Base-by-base conservation (phyloP, 2,888 invertebrate genomes). In the Icerya purchasi region DNA sequence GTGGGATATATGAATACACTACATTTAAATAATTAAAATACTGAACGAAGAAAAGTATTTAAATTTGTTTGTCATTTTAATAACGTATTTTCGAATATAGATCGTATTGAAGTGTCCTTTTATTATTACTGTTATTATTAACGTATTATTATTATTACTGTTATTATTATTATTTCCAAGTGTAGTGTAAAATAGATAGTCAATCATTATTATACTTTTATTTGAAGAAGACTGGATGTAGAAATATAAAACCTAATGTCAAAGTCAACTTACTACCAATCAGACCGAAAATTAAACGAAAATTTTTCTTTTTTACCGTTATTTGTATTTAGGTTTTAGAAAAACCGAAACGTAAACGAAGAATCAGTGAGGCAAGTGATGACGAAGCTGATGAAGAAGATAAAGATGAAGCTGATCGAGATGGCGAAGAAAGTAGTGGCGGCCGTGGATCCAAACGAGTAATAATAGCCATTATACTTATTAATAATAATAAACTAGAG, bases 371-470 rank as follows among this genome's bases (percentile, higher is more conserved):
- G 19, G 61, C 55, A 14, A 21, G 36, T 14, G 21, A 58, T 19
- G 36, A 53, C 10, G 62, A 61, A 54, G 57, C 62, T 21, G 62
- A 56, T 10, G 61, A 57, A 5, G 62, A 62, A 61, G 70, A 70
- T 56, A 72, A 71, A n/a, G 72, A 71, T 8, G 72, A 72, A 50
- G 66, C 61, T 2, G 68, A 67, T 20, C 69, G 68, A 8, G 36
- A 36, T 8, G 36, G 14, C 36, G 36, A 36, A 14, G 36, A 36
- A 36, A 36, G 14, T 36, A 50, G 8, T 36, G 19, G 56, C 25
- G 19, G 56, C 25, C 22, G 58, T 54, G 49, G 60, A 61, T 53
- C 5, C 14, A 36, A 36, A 36, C 5, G 36, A 14, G 36, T 36
- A 14, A 36, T 36, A 8, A 36, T 36, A n/a, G n/a, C n/a, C n/a